Base-by-base conservation (phyloP, 2,797 vertebrate species). In the Alca torda region DNA sequence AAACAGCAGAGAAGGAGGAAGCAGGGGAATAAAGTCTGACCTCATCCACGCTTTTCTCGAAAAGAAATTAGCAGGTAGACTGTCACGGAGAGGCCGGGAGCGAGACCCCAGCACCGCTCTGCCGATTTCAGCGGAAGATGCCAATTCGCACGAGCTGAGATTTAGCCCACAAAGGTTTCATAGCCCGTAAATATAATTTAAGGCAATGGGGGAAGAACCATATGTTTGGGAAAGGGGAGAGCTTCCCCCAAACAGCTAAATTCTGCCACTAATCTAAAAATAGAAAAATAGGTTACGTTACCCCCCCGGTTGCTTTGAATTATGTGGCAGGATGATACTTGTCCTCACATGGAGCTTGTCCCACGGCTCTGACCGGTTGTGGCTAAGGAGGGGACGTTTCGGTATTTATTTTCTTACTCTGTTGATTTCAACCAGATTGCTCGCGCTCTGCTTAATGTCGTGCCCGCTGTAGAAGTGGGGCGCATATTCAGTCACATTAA, bases 371-470 rank as follows among this genome's bases (percentile, higher is more conserved):
- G 86, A 68, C 70, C 50, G 11, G 75, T 76, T 45, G 7, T 41
- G 80, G 50, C 65, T 84, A 88, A 48, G 4, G 19, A 92, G 80
- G 51, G 87, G 76, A 63, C 64, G 31, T 67, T 93, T 86, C 93
- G 90, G 93, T 84, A 93, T 97, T 97, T 97, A 95, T 97, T 93
- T 89, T 81, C 80, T 83, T 11, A 45, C 18, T 93, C 82, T 85
- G 85, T 91, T 97, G 93, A 93, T 97, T 94, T 96, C 94, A 93
- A 48, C 94, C 95, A 98, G 97, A 98, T 90, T 97, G 97, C 96
- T 95, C 54, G 4, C 0, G 26, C 64, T 97, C 95, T 95, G 95
- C 93, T 91, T 97, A 97, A 96, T 97, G 95, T 96, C 96, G 95
- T 91, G 93, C 95, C 95, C 97, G 97, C 95, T 97, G 95, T 91